Evolutionary conservation across 2,797 vertebrate species (phyloP), one percentile per base, ranked within the genome.

Genomic region (Gymnopithys bicolor): DNA sequence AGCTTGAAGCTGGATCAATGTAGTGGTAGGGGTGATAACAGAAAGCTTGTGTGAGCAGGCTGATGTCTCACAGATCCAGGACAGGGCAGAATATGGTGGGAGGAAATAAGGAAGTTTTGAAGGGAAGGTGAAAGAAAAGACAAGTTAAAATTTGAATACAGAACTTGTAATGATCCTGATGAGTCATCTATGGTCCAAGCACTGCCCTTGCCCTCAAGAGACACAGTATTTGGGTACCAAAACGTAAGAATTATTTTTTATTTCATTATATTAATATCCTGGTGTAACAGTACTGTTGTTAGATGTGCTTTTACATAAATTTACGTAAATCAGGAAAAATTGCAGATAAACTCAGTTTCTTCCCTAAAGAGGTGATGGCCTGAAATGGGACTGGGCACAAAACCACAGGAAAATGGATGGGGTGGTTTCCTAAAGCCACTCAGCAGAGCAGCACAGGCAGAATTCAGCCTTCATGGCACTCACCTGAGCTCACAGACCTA

Each of bases 131-230:
- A 89, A 86, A 59, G 25, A 55, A 67, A 83, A 56, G 24, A 62
- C 25, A 68, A 23, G 4, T 3, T 78, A 16, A 77, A 56, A 19
- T 76, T 80, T 77, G 5, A 70, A 43, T 49, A 74, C 46, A 24
- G 22, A 53, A 85, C 11, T 71, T 64, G 23, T 3, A 84, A 19
- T 46, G 27, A 69, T 24, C 18, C 23, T 53, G 37, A 37, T 39
- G 22, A 70, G 27, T 28, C 0, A 2, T 11, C 46, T 3, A 9
- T 7, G 5, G 45, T 11, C 45, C 9, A 39, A 59, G 21, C 7
- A 13, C 52, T 24, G 46, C 13, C 19, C 25, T 41, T 0, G 2
- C 11, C 4, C 23, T 14, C n/a, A 27, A 1, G 4, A 51, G 33
- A 46, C 24, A 30, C 39, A 58, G 23, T 37, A n/a, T 60, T 82